A percentile compares a stretch with the other conserved stretches of the same genome.
These are phyloP conservation scores for Tiphia femorata DNA, from an alignment of 2,888 invertebrate species.

Conservation along the genomic window DNA sequence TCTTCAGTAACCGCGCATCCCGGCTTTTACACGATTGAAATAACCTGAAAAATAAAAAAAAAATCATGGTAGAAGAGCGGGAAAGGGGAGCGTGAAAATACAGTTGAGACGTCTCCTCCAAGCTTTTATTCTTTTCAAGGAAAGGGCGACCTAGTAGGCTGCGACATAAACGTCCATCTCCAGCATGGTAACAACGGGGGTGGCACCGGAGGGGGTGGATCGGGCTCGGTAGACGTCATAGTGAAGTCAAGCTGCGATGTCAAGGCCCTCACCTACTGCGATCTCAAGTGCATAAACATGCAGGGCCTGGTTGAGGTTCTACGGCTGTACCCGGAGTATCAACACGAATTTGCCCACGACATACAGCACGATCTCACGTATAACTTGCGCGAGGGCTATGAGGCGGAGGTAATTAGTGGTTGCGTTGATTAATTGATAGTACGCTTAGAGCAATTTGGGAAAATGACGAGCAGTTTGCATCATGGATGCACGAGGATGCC, in stretches of 20 bases:
- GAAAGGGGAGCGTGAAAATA: no score
- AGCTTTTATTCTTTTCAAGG: conserved; percentile 75
- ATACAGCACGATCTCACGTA: conserved; percentile 96
- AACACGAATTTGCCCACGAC: conserved; percentile 93
- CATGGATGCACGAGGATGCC: no score
- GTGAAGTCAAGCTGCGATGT: conserved; percentile 96
- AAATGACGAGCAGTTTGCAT: no score
- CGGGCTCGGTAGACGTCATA: conserved; percentile 78
- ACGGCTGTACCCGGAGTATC: conserved; percentile 93
- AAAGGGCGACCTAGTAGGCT: conserved; percentile 95
- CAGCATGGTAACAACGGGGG: conserved; percentile 76
- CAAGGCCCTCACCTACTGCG: conserved; percentile 95
- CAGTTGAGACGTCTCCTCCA: no score
- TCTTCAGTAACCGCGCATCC: no score
- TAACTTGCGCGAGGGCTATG: conserved; percentile 93
- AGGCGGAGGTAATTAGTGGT: conserved; percentile 84
- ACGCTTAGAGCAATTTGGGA: background rate
- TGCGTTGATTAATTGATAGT: background rate
- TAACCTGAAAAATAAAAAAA: no score
- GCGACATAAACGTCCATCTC: conserved; percentile 88
- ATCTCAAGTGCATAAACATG: conserved; percentile 94
- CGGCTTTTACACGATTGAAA: no score
- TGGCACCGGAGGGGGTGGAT: conserved; percentile 72
- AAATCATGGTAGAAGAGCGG: no score
- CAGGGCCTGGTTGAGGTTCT: conserved; percentile 90